phyloP scores from a whole-genome alignment of 2,888 invertebrate species.

The Gerris lacustris region DNA sequence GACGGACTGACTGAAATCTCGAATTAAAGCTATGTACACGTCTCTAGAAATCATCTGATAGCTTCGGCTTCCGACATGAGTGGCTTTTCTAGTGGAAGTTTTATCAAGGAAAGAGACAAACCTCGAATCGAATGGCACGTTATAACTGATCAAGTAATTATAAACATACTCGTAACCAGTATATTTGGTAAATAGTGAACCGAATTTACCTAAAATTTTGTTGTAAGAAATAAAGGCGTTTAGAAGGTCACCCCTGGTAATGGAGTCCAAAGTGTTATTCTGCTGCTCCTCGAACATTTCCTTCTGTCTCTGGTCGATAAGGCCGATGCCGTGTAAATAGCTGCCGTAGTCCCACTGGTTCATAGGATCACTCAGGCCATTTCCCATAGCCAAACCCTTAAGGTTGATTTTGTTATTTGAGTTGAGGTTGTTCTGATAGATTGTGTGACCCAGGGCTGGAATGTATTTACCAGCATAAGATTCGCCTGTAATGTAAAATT shows the following conservation, averaged over 20 bases:
- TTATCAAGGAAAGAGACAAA: conserved; percentile 25
- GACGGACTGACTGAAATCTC: conserved; percentile 70
- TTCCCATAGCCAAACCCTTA: conserved; percentile 44
- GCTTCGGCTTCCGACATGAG: conserved; percentile 69
- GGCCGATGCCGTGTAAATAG: conserved; percentile 42
- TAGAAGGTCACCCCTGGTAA: conserved; percentile 31
- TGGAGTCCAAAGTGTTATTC: conserved; percentile 28
- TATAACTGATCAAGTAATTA: conserved; percentile 33
- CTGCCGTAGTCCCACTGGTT: conserved; percentile 42
- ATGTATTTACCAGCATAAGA: conserved; percentile 49
- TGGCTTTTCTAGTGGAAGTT: conserved; percentile 38
- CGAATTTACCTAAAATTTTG: conserved; percentile 32
- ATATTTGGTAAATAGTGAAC: conserved; percentile 50
- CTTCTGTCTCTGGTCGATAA: conserved; percentile 35
- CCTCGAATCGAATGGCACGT: conserved; percentile 31
- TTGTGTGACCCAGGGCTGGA: conserved; percentile 42
- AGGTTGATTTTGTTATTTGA: conserved; percentile 42
- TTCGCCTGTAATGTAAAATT: conserved; percentile 51
- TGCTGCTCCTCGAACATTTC: conserved; percentile 29
- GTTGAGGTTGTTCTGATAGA: conserved; percentile 42
- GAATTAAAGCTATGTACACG: conserved; percentile 59
- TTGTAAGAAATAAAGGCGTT: conserved; percentile 34
- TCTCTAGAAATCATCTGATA: conserved; percentile 37
- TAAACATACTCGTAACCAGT: conserved; percentile 50
- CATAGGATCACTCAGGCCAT: conserved; percentile 43